A percentile compares a stretch with the other conserved stretches of the same genome.
These are phyloP conservation scores for Ceratosolen solmsi DNA, from an alignment of 1,140 invertebrate genomes.

Conservation along the genomic window DNA sequence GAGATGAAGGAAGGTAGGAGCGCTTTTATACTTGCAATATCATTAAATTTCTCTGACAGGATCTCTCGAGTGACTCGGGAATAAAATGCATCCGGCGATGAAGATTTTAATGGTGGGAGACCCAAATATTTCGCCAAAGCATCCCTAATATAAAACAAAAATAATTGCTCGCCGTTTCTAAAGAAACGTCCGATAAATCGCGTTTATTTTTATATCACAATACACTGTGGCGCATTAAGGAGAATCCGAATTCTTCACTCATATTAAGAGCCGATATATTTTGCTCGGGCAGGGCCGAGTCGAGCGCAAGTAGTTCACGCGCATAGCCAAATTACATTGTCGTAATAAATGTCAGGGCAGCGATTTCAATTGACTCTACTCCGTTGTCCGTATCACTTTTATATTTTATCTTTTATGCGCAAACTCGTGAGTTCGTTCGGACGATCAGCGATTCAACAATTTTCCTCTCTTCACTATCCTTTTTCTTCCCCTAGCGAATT, in stretches of 20 bases:
- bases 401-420: no score
- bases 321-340: no score
- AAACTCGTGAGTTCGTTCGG: no score
- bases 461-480: no score
- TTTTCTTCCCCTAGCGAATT: no score
- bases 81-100: slow-evolving; percentile 17
- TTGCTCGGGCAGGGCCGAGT: no score
- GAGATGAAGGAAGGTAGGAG: not conserved
- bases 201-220: not conserved
- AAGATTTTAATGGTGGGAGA: slow-evolving; percentile 23
- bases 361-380: no score
- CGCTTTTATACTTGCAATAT: slow-evolving; percentile 7
- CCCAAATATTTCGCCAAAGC: slow-evolving; percentile 4
- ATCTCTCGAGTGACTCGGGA: not conserved
- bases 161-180: not conserved
- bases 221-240: not conserved
- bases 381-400: no score
- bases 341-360: no score
- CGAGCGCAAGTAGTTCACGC: no score
- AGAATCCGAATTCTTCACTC: not conserved
- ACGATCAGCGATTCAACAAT: no score
- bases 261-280: not conserved
- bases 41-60: slow-evolving; percentile 8
- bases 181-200: not conserved
- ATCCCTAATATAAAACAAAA: not conserved